phyloP scores from a whole-genome alignment of 1,140 invertebrate genomes.

The Plutomurus gul region DNA sequence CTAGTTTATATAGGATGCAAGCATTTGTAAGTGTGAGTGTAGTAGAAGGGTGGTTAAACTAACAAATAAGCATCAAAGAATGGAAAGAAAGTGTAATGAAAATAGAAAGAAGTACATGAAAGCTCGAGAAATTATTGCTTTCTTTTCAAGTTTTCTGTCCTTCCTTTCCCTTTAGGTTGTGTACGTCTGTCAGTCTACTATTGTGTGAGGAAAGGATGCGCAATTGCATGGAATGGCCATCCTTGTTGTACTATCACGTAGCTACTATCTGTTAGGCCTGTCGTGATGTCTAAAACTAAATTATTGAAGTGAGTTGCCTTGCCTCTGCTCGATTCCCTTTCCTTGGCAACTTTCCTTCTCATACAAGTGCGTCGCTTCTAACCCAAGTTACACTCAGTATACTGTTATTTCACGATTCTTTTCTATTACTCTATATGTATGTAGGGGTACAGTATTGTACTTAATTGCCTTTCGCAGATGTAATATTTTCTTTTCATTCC shows the following conservation, averaged over 20 bases:
- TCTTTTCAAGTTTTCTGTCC: conserved; percentile 22
- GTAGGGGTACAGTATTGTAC: too few relatives aligned
- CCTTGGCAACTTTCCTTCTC: conserved; percentile 16
- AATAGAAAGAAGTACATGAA: conserved; percentile 16
- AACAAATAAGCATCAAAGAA: too few relatives aligned
- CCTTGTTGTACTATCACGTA: neutral
- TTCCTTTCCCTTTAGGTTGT: neutral
- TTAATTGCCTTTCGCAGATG: too few relatives aligned
- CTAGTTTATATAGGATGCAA: too few relatives aligned
- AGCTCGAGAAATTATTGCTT: conserved; percentile 27
- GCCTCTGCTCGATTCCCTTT: neutral
- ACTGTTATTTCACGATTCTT: neutral
- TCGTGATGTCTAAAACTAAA: conserved; percentile 6
- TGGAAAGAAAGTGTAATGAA: conserved; percentile 9
- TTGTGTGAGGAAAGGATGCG: neutral
- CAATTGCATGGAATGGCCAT: too few relatives aligned
- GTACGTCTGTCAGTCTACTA: neutral
- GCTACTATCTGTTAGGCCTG: neutral
- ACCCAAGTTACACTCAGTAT: neutral
- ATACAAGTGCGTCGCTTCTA: neutral
- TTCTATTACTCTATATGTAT: too few relatives aligned
- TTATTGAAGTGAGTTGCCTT: conserved; percentile 16
- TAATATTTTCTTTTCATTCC: too few relatives aligned
- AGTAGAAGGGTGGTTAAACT: too few relatives aligned
- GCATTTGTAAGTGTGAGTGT: too few relatives aligned